Conservation (phyloP, 2,888 invertebrate genomes). For the Dryocosmus kuriphilus region DNA sequence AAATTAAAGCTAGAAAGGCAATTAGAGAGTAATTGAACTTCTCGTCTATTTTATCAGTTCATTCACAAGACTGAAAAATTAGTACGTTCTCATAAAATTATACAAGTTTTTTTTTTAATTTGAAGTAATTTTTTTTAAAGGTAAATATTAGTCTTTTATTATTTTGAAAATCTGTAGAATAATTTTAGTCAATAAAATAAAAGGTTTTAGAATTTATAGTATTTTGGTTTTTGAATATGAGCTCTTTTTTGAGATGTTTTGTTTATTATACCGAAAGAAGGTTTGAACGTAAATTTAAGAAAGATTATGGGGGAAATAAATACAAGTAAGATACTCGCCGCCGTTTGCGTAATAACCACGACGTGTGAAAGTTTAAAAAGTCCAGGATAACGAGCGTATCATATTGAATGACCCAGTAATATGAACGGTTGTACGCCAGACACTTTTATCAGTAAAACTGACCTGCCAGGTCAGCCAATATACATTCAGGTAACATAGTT, state of each 20-base stretch:
- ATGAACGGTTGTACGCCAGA: conserved; percentile 11
- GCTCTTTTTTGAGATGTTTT: no score
- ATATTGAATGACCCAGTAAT: conserved; percentile 13
- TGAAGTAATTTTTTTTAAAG: no score
- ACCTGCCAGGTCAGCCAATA: conserved; percentile 48
- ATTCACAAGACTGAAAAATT: background rate
- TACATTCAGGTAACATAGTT: conserved; percentile 27
- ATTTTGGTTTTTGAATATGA: no score
- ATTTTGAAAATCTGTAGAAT: no score
- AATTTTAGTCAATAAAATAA: no score
- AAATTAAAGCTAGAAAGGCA: conserved; percentile 6
- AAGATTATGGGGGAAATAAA: background rate
- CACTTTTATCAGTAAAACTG: conserved; percentile 53
- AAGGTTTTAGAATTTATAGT: no score
- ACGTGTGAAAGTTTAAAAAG: conserved; percentile 29
- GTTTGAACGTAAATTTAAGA: background rate
- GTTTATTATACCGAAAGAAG: background rate
- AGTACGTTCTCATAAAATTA: background rate
- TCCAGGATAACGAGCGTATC: conserved; percentile 16
- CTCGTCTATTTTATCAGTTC: background rate
- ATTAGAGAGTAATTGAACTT: conserved; percentile 1
- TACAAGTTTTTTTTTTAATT: no score
- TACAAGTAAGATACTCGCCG: background rate
- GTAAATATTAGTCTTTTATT: no score
- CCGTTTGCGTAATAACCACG: conserved; percentile 1